phyloP scores from a whole-genome alignment of 1,140 invertebrate species.

The Colletes latitarsis region DNA sequence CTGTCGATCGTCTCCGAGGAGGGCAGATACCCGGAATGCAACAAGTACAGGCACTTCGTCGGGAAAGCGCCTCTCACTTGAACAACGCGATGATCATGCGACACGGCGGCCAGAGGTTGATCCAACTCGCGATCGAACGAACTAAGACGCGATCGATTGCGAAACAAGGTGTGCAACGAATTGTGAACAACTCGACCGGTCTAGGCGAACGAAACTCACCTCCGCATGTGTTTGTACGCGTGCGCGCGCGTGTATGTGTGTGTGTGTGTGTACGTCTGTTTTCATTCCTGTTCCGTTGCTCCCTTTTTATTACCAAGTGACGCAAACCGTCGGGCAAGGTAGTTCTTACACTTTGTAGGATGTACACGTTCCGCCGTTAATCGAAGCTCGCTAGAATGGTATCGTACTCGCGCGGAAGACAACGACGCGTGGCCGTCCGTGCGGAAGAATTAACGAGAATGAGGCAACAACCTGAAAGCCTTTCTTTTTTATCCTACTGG shows the following conservation, averaged over 20 bases:
- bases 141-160: not conserved
- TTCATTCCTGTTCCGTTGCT: not conserved
- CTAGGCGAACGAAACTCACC: not conserved
- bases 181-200: not conserved
- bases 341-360: constrained; percentile 31
- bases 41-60: constrained; percentile 71
- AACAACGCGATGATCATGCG: not conserved
- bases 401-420: constrained; percentile 8
- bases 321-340: constrained; percentile 16
- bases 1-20: constrained; percentile 72
- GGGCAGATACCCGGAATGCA: constrained; percentile 59
- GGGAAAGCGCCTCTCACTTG: constrained; percentile 71
- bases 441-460: constrained; percentile 22
- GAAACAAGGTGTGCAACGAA: not conserved
- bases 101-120: not conserved
- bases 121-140: not conserved
- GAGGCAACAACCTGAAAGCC: not conserved
- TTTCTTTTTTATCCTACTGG: constrained; percentile 8
- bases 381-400: constrained; percentile 7
- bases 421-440: constrained; percentile 17
- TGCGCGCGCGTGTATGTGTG: not conserved
- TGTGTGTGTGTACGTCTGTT: not conserved
- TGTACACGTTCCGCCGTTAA: constrained; percentile 38
- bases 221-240: constrained; percentile 1
- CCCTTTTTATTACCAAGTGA: constrained; percentile 23